Evolutionary conservation across 1,140 invertebrate genomes (phyloP).

Genomic region (Polypedilum pembai): DNA sequence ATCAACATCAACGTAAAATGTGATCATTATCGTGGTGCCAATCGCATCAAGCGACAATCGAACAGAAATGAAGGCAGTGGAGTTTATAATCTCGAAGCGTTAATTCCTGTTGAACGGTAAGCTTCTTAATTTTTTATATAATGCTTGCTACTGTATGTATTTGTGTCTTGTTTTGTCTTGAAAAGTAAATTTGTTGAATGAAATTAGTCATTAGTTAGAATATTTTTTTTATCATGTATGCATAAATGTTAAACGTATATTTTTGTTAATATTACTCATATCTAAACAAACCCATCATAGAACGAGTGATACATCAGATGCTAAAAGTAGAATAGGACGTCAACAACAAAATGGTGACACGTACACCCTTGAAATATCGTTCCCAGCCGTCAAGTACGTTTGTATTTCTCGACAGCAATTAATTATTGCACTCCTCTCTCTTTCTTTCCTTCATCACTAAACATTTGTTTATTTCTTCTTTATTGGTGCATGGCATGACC

Average conservation of each 20-base stretch:
- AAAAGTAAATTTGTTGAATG: no score
- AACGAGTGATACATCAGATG: not conserved
- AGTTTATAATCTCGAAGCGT: slow-evolving; percentile 69
- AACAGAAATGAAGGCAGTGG: slow-evolving; percentile 59
- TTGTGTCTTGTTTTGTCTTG: no score
- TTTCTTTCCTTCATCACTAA: not conserved
- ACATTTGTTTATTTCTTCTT: not conserved
- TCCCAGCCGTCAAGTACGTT: slow-evolving; percentile 87
- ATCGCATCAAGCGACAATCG: slow-evolving; percentile 53
- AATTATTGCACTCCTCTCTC: not conserved
- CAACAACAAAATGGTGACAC: slow-evolving; percentile 63
- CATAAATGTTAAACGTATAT: slow-evolving; percentile 24
- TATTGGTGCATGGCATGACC: not conserved
- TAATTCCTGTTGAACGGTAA: slow-evolving; percentile 76
- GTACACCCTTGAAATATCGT: slow-evolving; percentile 81
- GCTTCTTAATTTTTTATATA: slow-evolving; percentile 39
- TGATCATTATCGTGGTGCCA: slow-evolving; percentile 54
- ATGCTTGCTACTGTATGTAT: slow-evolving; percentile 33
- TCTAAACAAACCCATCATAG: slow-evolving; percentile 28
- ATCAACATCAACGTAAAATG: slow-evolving; percentile 84
- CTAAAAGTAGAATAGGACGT: slow-evolving; percentile 52
- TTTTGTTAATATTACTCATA: slow-evolving; percentile 31
- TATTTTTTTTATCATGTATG: no score
- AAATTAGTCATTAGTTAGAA: no score
- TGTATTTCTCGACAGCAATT: slow-evolving; percentile 21